These are phyloP conservation scores for Varecia variegata DNA, from an alignment of 2,797 vertebrate genomes.

Conservation along the genomic window DNA sequence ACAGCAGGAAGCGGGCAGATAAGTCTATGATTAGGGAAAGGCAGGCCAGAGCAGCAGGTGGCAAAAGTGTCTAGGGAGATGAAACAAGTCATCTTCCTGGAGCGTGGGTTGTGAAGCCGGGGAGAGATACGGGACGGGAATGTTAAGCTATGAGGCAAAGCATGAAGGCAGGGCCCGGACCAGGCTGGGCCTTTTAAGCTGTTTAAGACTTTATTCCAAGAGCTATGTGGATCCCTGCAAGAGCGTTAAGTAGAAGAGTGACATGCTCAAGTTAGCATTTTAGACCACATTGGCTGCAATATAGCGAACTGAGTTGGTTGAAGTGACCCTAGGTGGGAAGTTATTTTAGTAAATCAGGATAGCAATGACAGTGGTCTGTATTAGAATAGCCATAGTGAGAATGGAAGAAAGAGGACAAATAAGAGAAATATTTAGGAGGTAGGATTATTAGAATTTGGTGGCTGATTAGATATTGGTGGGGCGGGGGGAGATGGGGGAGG, in stretches of 20 bases:
- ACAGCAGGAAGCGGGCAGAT: not conserved
- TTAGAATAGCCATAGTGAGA: not conserved
- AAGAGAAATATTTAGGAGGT: not conserved
- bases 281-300: not conserved
- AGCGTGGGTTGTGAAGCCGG: not conserved
- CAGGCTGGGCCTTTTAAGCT: not conserved
- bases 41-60: not conserved
- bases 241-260: not conserved
- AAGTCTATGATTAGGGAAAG: not conserved
- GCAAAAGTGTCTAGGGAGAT: not conserved
- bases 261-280: not conserved
- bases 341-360: not conserved
- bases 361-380: not conserved
- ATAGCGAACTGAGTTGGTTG: not conserved
- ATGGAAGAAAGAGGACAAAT: not conserved
- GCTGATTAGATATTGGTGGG: not conserved
- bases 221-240: not conserved
- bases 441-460: not conserved
- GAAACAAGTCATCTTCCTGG: constrained; percentile 2
- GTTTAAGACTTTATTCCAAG: not conserved
- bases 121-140: not conserved
- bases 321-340: not conserved
- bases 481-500: not conserved
- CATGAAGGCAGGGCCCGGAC: not conserved
- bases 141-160: not conserved